These are phyloP conservation scores for Eupsilia transversa DNA, from an alignment of 2,888 invertebrate species.

Conservation along the genomic window DNA sequence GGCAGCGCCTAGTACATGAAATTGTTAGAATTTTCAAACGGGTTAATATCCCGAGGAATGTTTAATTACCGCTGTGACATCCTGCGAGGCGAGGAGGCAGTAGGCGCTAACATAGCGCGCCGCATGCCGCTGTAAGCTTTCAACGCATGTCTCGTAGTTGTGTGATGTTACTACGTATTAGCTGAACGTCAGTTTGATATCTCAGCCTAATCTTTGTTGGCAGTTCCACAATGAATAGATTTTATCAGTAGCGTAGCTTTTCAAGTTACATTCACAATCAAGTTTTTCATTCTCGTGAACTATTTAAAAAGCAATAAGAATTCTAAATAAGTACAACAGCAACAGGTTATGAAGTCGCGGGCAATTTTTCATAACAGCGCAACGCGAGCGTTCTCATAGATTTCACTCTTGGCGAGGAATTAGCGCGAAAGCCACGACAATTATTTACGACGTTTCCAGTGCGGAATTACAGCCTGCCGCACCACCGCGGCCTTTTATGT, in stretches of 20 bases:
- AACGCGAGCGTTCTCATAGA: slow-evolving; percentile 78
- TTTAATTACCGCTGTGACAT: slow-evolving; percentile 86
- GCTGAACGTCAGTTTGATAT: slow-evolving; percentile 12
- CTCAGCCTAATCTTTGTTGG: not conserved
- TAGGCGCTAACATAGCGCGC: slow-evolving; percentile 66
- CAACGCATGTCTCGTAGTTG: slow-evolving; percentile 54
- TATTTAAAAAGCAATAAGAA: slow-evolving; percentile 42
- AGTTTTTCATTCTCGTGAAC: slow-evolving; percentile 5
- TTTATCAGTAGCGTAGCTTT: not conserved
- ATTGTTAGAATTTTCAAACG: slow-evolving; percentile 87
- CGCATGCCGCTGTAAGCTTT: slow-evolving; percentile 65
- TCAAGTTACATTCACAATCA: slow-evolving; percentile 8
- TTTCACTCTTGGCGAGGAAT: slow-evolving; percentile 82
- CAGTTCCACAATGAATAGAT: slow-evolving; percentile 17
- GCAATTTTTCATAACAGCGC: slow-evolving; percentile 75
- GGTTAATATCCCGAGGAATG: slow-evolving; percentile 86
- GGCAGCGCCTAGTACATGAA: slow-evolving; percentile 79
- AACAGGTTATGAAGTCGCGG: slow-evolving; percentile 66
- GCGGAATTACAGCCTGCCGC: slow-evolving; percentile 80
- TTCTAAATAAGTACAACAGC: slow-evolving; percentile 53
- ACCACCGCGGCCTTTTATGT: slow-evolving; percentile 82
- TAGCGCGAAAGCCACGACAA: slow-evolving; percentile 83
- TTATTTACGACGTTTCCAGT: slow-evolving; percentile 85
- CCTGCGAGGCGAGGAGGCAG: slow-evolving; percentile 67
- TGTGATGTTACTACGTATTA: slow-evolving; percentile 23